A percentile compares a stretch with the other conserved stretches of the same genome.
phyloP scores from a whole-genome alignment of 2,888 invertebrate species.

The Eristalis tenax region DNA sequence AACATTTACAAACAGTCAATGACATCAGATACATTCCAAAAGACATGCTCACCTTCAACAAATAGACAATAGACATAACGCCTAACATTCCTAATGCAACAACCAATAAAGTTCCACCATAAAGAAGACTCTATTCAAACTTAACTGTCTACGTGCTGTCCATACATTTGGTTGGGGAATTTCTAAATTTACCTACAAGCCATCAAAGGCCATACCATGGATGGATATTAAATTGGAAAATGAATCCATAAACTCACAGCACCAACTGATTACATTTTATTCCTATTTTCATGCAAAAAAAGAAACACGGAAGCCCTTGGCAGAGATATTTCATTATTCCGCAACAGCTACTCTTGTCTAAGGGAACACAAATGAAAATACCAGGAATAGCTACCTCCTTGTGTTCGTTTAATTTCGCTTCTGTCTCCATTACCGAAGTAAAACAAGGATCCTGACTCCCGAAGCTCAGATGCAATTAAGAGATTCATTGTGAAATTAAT shows the following conservation, averaged over 20 bases:
- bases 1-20: neutral
- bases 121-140: neutral
- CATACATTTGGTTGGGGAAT: neutral
- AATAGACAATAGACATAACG: neutral
- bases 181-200: neutral
- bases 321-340: slow-evolving; percentile 8
- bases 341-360: neutral
- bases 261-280: neutral
- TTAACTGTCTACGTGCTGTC: neutral
- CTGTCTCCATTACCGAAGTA: neutral
- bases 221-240: slow-evolving; percentile 4
- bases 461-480: slow-evolving; percentile 17
- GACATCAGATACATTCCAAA: neutral
- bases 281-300: neutral
- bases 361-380: neutral
- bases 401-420: slow-evolving; percentile 10
- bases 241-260: slow-evolving; percentile 17
- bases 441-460: neutral
- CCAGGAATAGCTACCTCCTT: neutral
- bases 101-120: neutral
- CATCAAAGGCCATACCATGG: neutral
- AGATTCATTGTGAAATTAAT: slow-evolving; percentile 8
- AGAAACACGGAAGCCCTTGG: neutral
- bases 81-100: neutral
- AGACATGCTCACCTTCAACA: neutral